Evolutionary conservation across 2,113 vertebrate genomes (phyloP).

Genomic region (Callorhinus ursinus): DNA sequence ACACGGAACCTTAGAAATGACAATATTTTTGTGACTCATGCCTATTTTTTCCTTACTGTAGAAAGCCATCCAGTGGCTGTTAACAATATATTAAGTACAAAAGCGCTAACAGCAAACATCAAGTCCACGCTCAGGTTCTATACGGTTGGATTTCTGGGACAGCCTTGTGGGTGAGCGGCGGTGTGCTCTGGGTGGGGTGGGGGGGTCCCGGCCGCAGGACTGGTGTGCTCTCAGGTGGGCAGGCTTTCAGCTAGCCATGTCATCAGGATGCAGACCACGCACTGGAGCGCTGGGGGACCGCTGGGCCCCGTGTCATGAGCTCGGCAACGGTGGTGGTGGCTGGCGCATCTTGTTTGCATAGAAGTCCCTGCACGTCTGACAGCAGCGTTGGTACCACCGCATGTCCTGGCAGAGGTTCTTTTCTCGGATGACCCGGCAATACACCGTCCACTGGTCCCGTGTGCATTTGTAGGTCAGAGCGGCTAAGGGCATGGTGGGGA

Average conservation of each 20-base stretch:
- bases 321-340: slow-evolving; percentile 57
- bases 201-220: not conserved
- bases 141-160: slow-evolving; percentile 76
- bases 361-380: slow-evolving; percentile 97
- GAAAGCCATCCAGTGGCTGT: slow-evolving; percentile 89
- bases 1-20: slow-evolving; percentile 72
- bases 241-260: slow-evolving; percentile 67
- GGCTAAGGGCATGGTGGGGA: slow-evolving; percentile 84
- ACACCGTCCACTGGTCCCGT: slow-evolving; percentile 97
- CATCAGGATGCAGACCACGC: slow-evolving; percentile 71
- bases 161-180: slow-evolving; percentile 55
- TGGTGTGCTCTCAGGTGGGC: not conserved
- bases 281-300: accelerated
- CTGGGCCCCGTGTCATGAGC: slow-evolving; percentile 79
- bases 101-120: slow-evolving; percentile 73
- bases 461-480: slow-evolving; percentile 96
- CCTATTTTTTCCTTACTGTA: slow-evolving; percentile 71
- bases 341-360: slow-evolving; percentile 93
- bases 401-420: slow-evolving; percentile 97
- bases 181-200: not conserved
- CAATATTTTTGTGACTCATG: slow-evolving; percentile 77
- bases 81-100: slow-evolving; percentile 84
- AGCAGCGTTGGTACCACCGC: slow-evolving; percentile 98
- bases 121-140: slow-evolving; percentile 59
- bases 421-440: slow-evolving; percentile 94